Percentiles rank a stretch among this genome's conserved stretches.
Conservation (phyloP, 2,888 invertebrate species). For the Acronicta leporina region DNA sequence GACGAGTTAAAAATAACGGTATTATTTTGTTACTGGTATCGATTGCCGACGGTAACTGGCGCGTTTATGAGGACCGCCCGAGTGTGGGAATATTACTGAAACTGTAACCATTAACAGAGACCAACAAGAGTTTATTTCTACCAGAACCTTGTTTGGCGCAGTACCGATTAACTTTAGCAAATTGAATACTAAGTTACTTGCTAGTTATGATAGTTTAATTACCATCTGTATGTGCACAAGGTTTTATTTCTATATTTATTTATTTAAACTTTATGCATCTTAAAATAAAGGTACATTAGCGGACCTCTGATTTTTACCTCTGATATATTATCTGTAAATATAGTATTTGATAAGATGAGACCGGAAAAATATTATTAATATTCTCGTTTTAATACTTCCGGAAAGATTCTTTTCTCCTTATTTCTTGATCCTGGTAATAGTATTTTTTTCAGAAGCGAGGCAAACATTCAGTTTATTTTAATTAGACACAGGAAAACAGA, state of each 20-base stretch:
- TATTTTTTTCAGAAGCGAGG: no score
- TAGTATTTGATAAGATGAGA: no score
- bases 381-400: no score
- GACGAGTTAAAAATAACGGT: slow-evolving; percentile 33
- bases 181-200: slow-evolving; percentile 40
- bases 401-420: no score
- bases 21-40: slow-evolving; percentile 41
- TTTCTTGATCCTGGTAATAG: no score
- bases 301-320: no score
- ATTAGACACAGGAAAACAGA: no score
- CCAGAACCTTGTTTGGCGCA: slow-evolving; percentile 21
- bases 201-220: slow-evolving; percentile 21
- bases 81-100: slow-evolving; percentile 43
- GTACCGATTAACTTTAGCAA: slow-evolving; percentile 39
- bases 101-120: slow-evolving; percentile 29
- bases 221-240: background rate
- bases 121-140: slow-evolving; percentile 26
- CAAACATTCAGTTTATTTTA: no score
- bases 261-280: no score
- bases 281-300: no score
- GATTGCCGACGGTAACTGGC: slow-evolving; percentile 27
- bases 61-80: slow-evolving; percentile 44
- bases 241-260: no score
- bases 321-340: background rate
- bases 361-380: no score